Conservation (phyloP, 2,888 invertebrate genomes). For the Platycnemis pennipes region DNA sequence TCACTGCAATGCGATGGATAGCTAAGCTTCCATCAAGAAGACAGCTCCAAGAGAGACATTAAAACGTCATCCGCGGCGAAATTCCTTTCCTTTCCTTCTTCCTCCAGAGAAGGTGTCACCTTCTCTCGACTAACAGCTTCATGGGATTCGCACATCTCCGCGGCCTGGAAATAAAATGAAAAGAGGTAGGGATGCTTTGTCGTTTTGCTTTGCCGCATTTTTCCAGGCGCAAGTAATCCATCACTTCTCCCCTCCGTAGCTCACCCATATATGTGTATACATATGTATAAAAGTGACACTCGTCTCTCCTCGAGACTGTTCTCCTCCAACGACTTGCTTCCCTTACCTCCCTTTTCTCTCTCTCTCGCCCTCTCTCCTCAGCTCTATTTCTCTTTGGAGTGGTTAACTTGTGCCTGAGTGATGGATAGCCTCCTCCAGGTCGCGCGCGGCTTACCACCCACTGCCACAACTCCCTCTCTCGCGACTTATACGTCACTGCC, state of each 20-base stretch:
- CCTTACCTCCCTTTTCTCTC: background rate
- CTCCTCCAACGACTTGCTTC: background rate
- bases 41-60: background rate
- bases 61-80: background rate
- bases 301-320: background rate
- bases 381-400: background rate
- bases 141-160: background rate
- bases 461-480: background rate
- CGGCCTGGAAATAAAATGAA: background rate
- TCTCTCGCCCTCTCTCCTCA: background rate
- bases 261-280: background rate
- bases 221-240: background rate
- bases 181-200: background rate
- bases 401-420: slow-evolving; percentile 6
- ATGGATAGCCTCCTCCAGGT: background rate
- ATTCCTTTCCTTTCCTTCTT: background rate
- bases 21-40: background rate
- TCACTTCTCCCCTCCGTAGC: background rate
- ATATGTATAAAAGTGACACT: slow-evolving; percentile 2
- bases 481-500: background rate
- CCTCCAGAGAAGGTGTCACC: background rate
- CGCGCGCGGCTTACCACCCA: background rate
- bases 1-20: background rate
- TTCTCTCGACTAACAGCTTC: background rate
- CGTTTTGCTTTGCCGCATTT: background rate